Conservation (phyloP, 2,797 vertebrate genomes). For the Galago senegalensis region DNA sequence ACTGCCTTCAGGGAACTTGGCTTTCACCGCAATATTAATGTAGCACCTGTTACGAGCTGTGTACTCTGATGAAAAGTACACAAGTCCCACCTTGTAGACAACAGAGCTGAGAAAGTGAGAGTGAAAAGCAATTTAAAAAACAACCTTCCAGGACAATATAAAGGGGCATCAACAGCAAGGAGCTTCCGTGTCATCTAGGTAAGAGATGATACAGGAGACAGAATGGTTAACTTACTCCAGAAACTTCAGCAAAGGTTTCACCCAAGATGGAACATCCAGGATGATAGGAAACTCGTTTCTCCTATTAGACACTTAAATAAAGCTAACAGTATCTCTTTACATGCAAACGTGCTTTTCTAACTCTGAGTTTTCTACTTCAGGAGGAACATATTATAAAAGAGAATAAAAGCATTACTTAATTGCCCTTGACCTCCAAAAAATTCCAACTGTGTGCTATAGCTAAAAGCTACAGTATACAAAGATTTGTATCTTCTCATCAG, state of each 20-base stretch:
- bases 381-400: neutral
- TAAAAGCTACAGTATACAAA: slow-evolving; percentile 29
- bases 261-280: neutral
- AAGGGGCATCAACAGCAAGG: neutral
- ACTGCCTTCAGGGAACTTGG: neutral
- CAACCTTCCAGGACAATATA: neutral
- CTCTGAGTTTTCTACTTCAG: slow-evolving; percentile 48
- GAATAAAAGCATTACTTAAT: neutral
- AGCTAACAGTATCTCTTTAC: neutral
- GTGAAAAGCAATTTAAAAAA: neutral
- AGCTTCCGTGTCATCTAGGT: neutral
- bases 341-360: slow-evolving; percentile 41
- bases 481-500: neutral
- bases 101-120: neutral
- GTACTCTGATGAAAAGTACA: neutral
- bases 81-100: neutral
- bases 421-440: slow-evolving; percentile 35
- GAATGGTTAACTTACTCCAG: neutral
- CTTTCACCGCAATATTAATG: neutral
- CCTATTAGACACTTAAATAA: slow-evolving; percentile 3
- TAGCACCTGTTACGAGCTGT: neutral
- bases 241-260: slow-evolving; percentile 7
- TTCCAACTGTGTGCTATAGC: neutral
- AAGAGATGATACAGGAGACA: neutral
- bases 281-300: neutral